Evolutionary conservation across 2,797 vertebrate species (phyloP).

Genomic region (Lutjanus campechanus): DNA sequence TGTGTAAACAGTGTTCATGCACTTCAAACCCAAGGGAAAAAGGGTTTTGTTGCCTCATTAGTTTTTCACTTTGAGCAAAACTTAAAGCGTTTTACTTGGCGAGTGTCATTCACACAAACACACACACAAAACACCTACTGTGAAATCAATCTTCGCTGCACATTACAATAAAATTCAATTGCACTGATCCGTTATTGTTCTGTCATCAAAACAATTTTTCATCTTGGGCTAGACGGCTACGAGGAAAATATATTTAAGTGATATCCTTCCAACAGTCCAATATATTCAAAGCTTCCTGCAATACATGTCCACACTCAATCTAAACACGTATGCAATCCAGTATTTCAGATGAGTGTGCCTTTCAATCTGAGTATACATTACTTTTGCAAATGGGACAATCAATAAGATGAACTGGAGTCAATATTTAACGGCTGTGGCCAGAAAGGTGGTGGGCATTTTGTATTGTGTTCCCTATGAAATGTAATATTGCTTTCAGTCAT

Average conservation of each 20-base stretch:
- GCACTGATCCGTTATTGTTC: slow-evolving; percentile 45
- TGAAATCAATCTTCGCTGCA: slow-evolving; percentile 25
- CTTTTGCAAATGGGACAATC: slow-evolving; percentile 42
- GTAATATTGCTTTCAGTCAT: slow-evolving; percentile 44
- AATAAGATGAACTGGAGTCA: slow-evolving; percentile 49
- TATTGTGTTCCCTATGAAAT: slow-evolving; percentile 41
- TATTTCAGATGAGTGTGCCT: slow-evolving; percentile 20
- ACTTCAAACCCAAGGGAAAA: background rate
- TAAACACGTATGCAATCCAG: slow-evolving; percentile 22
- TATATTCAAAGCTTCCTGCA: slow-evolving; percentile 36
- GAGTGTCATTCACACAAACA: background rate
- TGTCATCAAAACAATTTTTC: slow-evolving; percentile 40
- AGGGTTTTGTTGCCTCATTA: background rate
- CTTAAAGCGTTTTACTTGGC: background rate
- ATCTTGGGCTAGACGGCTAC: slow-evolving; percentile 7
- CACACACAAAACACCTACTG: background rate
- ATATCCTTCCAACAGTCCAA: slow-evolving; percentile 16
- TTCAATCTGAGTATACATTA: slow-evolving; percentile 30
- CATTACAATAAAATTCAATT: slow-evolving; percentile 43
- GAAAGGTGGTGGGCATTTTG: slow-evolving; percentile 44
- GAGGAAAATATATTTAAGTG: slow-evolving; percentile 24
- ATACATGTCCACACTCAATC: slow-evolving; percentile 23
- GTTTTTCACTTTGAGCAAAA: slow-evolving; percentile 7
- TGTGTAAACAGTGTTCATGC: background rate
- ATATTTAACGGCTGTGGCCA: slow-evolving; percentile 18